A percentile compares a stretch with the other conserved stretches of the same genome.
Conservation (phyloP, 2,113 vertebrate species). For the Indri indri region DNA sequence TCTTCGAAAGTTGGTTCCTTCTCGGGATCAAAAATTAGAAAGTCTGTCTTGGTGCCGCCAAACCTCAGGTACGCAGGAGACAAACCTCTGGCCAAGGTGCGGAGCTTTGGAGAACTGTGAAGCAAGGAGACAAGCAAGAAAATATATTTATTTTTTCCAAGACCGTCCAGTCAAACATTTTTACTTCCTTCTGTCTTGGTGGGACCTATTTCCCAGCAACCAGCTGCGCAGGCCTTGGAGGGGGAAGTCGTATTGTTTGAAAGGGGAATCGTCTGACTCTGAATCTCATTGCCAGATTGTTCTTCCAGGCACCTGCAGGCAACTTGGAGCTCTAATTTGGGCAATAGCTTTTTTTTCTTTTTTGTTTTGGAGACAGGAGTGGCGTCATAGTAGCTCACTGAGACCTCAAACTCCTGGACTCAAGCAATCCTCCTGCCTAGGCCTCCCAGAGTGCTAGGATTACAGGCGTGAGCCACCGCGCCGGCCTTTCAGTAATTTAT, state of each 20-base stretch:
- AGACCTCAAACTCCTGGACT: too few species aligned
- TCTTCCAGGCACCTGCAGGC: background rate
- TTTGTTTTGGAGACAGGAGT: too few species aligned
- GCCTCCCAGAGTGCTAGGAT: too few species aligned
- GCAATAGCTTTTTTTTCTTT: background rate
- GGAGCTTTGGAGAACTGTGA: conserved; percentile 90
- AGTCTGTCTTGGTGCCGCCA: conserved; percentile 94
- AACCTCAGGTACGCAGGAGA: conserved; percentile 93
- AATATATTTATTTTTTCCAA: background rate
- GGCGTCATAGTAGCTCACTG: too few species aligned
- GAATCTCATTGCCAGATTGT: background rate
- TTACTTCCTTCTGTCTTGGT: background rate
- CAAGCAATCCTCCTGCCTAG: too few species aligned
- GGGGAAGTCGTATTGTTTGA: background rate
- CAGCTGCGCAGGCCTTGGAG: background rate
- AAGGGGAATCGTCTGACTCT: accelerated
- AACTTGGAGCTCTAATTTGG: background rate
- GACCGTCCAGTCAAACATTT: background rate
- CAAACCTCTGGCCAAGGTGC: conserved; percentile 87
- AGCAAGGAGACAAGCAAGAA: background rate
- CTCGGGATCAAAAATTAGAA: conserved; percentile 91
- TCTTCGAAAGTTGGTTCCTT: conserved; percentile 80
- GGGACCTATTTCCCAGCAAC: background rate
- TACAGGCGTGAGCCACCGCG: too few species aligned
- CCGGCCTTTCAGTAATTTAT: too few species aligned